Percentiles rank a stretch among this genome's conserved stretches.
phyloP scores from a whole-genome alignment of 2,888 invertebrate species.

The Mantis religiosa region DNA sequence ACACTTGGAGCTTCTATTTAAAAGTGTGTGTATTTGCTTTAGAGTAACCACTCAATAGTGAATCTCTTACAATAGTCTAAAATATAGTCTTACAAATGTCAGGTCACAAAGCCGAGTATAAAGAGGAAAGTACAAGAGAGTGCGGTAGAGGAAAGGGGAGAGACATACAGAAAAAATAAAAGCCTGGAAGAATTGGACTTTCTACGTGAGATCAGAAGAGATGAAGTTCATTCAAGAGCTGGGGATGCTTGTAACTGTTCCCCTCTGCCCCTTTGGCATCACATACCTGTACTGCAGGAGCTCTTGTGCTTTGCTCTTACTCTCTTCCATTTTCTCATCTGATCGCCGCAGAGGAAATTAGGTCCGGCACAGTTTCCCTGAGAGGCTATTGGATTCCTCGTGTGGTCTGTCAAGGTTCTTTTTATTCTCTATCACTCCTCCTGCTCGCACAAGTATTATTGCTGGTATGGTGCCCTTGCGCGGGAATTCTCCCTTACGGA shows the following conservation, averaged over 20 bases:
- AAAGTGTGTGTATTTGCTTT: no score
- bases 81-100: background rate
- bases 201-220: background rate
- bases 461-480: slow-evolving; percentile 7
- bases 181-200: background rate
- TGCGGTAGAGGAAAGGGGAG: background rate
- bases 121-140: background rate
- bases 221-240: background rate
- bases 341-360: slow-evolving; percentile 11
- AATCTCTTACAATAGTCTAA: background rate
- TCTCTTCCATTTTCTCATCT: slow-evolving; percentile 2
- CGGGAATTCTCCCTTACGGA: slow-evolving; percentile 4
- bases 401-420: slow-evolving; percentile 15
- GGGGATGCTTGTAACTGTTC: background rate
- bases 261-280: background rate
- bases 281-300: background rate
- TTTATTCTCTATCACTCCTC: slow-evolving; percentile 11
- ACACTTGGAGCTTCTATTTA: no score
- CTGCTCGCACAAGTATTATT: slow-evolving; percentile 2
- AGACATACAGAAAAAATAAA: background rate
- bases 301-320: slow-evolving; percentile 1
- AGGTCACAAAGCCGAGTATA: background rate
- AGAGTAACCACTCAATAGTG: no score
- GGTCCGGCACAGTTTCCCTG: slow-evolving; percentile 10
- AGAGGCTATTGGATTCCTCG: slow-evolving; percentile 15